phyloP scores from a whole-genome alignment of 2,888 invertebrate species.

The Ganaspis brasiliensis region DNA sequence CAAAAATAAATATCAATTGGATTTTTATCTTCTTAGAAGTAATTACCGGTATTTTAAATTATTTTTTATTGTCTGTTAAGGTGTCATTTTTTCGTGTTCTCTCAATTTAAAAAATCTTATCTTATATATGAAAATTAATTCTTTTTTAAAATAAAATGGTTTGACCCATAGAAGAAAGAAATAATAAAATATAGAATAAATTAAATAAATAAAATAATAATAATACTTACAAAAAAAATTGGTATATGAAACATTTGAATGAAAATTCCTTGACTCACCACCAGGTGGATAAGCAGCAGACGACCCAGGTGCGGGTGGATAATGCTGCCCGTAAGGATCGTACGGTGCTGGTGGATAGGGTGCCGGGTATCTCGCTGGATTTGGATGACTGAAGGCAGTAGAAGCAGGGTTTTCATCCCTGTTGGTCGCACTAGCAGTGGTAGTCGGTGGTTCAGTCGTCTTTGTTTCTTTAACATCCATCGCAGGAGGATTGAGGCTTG shows the following conservation, averaged over 20 bases:
- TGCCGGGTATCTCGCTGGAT: slow-evolving; percentile 73
- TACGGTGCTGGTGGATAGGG: slow-evolving; percentile 78
- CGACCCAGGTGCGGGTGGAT: slow-evolving; percentile 75
- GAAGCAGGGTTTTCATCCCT: slow-evolving; percentile 75
- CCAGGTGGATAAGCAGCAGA: slow-evolving; percentile 76
- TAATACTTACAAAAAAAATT: too few relatives aligned
- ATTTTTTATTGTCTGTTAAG: too few relatives aligned
- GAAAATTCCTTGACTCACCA: slow-evolving; percentile 67
- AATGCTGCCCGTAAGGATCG: slow-evolving; percentile 78
- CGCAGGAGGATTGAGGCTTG: slow-evolving; percentile 24
- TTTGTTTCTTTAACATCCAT: slow-evolving; percentile 49
- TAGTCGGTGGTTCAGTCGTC: background rate
- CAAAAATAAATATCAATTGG: too few relatives aligned
- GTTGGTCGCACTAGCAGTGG: slow-evolving; percentile 13
- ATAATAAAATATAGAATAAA: background rate
- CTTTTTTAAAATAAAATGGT: too few relatives aligned
- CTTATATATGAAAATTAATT: too few relatives aligned
- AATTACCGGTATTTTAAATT: too few relatives aligned
- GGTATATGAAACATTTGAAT: background rate
- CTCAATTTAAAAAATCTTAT: too few relatives aligned
- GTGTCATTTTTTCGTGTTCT: too few relatives aligned
- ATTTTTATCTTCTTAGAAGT: too few relatives aligned
- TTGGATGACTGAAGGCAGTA: slow-evolving; percentile 77
- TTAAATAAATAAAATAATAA: background rate
- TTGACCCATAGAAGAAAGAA: slow-evolving; percentile 12